phyloP scores from a whole-genome alignment of 1,140 invertebrate species.

The Drosophila pectinifera region DNA sequence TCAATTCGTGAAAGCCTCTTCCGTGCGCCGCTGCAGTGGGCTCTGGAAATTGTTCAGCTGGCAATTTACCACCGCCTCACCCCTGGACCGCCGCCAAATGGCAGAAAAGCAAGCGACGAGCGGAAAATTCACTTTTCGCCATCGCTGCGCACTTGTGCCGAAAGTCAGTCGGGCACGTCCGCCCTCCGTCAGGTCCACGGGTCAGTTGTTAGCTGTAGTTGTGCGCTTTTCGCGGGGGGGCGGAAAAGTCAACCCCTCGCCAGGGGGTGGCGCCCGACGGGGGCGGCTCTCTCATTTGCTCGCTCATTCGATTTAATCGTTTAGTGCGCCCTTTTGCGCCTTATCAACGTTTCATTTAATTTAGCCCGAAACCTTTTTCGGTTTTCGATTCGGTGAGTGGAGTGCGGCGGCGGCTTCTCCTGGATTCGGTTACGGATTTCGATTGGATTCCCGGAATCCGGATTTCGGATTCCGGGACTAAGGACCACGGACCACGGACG shows the following conservation, averaged over 20 bases:
- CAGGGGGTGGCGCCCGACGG: neutral
- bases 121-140: conserved; percentile 83
- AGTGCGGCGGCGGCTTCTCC: conserved; percentile 1
- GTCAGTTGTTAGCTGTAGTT: conserved; percentile 20
- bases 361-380: conserved; percentile 64
- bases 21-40: conserved; percentile 7
- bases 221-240: neutral
- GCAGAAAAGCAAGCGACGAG: conserved; percentile 69
- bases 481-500: neutral
- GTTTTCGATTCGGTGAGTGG: conserved; percentile 34
- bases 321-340: conserved; percentile 81
- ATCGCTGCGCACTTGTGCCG: conserved; percentile 81
- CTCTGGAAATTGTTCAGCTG: conserved; percentile 67
- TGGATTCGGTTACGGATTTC: conserved; percentile 37
- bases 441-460: conserved; percentile 31
- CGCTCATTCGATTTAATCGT: conserved; percentile 82
- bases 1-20: too few relatives aligned
- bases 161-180: conserved; percentile 81
- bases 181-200: conserved; percentile 47
- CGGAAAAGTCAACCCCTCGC: conserved; percentile 9
- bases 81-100: conserved; percentile 1
- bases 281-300: conserved; percentile 68
- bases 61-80: conserved; percentile 42
- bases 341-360: conserved; percentile 83
- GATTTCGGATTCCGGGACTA: conserved; percentile 26